Evolutionary conservation across 2,888 invertebrate species (phyloP).

Genomic region (Lordiphosa andalusiaca): DNA sequence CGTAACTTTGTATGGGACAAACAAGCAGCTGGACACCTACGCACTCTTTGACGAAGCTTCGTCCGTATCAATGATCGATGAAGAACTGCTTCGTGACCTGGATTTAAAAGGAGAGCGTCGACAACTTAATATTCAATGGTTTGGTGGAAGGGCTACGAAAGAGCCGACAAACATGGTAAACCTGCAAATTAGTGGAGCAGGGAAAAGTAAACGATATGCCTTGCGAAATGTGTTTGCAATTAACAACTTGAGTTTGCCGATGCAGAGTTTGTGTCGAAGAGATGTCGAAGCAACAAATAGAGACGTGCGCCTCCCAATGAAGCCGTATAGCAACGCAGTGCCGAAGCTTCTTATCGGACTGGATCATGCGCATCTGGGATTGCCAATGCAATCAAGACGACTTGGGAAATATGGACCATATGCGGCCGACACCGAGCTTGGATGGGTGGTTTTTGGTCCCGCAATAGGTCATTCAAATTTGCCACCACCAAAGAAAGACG

Average conservation of each 20-base stretch:
- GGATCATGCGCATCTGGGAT: constrained; percentile 25
- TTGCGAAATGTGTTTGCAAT: no score
- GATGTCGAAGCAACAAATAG: no score
- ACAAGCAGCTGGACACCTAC: no score
- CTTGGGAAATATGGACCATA: neutral
- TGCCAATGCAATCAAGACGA: constrained; percentile 4
- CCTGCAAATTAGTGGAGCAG: constrained; percentile 12
- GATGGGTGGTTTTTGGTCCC: constrained; percentile 15
- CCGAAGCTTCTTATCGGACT: constrained; percentile 14
- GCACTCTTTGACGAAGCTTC: no score
- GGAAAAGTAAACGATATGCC: neutral
- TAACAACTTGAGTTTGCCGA: no score
- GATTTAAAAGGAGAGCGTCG: neutral
- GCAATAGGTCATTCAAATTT: no score
- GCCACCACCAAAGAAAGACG: no score
- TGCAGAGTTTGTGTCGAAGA: no score
- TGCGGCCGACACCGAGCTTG: constrained; percentile 14
- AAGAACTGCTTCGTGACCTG: neutral
- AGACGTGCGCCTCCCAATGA: no score
- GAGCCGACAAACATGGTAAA: constrained; percentile 4
- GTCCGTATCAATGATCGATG: no score
- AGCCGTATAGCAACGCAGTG: no score
- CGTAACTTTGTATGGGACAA: no score
- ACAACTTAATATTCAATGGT: constrained; percentile 7
- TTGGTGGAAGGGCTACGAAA: neutral